Evolutionary conservation across 30 jellyfish, hydroid and myxozoan genomes (phyloP).

Genomic region (Pelagia noctiluca): DNA sequence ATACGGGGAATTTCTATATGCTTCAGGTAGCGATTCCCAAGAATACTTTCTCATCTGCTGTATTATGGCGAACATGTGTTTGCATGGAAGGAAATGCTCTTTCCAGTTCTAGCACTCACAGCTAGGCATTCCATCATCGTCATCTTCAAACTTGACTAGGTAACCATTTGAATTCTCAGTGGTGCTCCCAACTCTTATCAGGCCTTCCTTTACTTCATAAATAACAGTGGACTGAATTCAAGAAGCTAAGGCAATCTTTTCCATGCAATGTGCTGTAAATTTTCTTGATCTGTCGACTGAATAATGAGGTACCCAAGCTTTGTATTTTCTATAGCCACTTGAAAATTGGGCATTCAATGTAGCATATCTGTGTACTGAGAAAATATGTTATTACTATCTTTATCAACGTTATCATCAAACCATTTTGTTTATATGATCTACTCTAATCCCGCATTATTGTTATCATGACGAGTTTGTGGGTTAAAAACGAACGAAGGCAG

Average conservation of each 20-base stretch:
- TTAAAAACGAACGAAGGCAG: too few species aligned
- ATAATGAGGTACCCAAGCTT: conserved; percentile 38
- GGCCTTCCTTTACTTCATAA: neutral
- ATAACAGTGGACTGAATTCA: neutral
- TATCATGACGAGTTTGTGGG: too few species aligned
- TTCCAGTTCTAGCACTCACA: conserved; percentile 13
- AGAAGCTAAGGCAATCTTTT: conserved; percentile 20
- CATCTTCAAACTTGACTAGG: conserved; percentile 13
- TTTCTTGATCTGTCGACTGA: conserved; percentile 35
- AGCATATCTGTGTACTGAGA: too few species aligned
- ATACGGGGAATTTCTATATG: neutral
- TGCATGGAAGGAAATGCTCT: conserved; percentile 23
- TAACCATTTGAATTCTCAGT: neutral
- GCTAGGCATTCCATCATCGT: too few species aligned
- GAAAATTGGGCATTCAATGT: conserved; percentile 17
- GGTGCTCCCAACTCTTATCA: conserved; percentile 24
- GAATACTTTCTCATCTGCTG: neutral
- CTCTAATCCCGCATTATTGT: too few species aligned
- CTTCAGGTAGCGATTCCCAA: neutral
- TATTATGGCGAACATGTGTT: conserved; percentile 20
- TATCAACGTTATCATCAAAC: too few species aligned
- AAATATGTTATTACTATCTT: too few species aligned
- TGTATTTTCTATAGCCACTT: conserved; percentile 36
- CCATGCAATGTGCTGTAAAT: conserved; percentile 61
- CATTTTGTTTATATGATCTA: too few species aligned